Conservation (phyloP, 1,140 invertebrate species). For the Drosophila nasuta region DNA sequence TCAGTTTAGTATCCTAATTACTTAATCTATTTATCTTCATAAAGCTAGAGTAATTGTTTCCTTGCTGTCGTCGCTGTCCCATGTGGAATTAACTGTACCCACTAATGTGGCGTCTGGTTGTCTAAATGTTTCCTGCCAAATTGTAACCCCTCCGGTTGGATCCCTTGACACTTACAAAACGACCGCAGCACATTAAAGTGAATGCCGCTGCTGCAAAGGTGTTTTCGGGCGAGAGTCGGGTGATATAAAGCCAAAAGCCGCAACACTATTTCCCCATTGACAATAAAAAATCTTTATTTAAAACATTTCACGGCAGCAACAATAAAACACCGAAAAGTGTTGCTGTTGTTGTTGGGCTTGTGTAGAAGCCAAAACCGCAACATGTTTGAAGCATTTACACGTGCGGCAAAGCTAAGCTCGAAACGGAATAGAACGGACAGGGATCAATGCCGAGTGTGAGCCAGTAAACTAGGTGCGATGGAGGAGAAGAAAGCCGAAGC, state of each 20-base stretch:
- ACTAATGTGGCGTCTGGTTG: slow-evolving; percentile 63
- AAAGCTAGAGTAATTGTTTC: slow-evolving; percentile 1
- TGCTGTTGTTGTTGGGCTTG: slow-evolving; percentile 20
- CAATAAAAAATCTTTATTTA: slow-evolving; percentile 84
- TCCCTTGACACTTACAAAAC: slow-evolving; percentile 67
- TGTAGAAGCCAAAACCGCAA: slow-evolving; percentile 73
- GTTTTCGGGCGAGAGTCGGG: slow-evolving; percentile 30
- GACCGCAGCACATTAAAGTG: slow-evolving; percentile 66
- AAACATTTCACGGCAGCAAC: slow-evolving; percentile 78
- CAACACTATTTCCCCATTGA: slow-evolving; percentile 78
- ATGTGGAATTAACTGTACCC: slow-evolving; percentile 6
- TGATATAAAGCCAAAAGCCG: slow-evolving; percentile 76
- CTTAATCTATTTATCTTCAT: slow-evolving; percentile 42
- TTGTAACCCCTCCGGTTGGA: slow-evolving; percentile 22
- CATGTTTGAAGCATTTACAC: slow-evolving; percentile 81
- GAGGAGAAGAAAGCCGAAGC: neutral
- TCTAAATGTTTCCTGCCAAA: slow-evolving; percentile 60
- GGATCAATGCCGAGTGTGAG: slow-evolving; percentile 29
- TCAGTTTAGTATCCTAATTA: slow-evolving; percentile 22
- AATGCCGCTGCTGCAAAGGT: slow-evolving; percentile 53
- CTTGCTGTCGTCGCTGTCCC: slow-evolving; percentile 12
- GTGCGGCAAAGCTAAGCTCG: slow-evolving; percentile 71
- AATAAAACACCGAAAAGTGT: slow-evolving; percentile 76
- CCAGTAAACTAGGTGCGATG: slow-evolving; percentile 8
- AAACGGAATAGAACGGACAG: slow-evolving; percentile 65